Base-by-base conservation (phyloP, 2,888 invertebrate species). In the Bruchidius siliquastri region DNA sequence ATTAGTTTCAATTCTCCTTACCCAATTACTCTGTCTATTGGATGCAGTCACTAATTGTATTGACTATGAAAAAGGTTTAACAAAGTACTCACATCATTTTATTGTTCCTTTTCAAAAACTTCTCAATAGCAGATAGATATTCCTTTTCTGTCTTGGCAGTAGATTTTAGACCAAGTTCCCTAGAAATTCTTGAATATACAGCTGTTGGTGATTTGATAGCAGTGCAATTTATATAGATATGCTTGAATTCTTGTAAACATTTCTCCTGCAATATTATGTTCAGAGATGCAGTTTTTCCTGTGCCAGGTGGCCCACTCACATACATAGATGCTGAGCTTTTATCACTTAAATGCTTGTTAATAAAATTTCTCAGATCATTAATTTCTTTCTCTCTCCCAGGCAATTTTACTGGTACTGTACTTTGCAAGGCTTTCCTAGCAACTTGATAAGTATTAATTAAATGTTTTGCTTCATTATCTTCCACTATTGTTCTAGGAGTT, bases 221-320 rank as follows among this genome's bases (percentile, higher is more conserved):
- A 76, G 97, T 97, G 82, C 98, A 98, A 86, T 98, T 98, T 0
- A 96, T 88, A 82, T 93, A 94, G 18, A 95, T 90, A 74, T 90
- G 89, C 81, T 89, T 88, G 76, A 90, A 90, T 20, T 88, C 86
- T 74, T 87, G 18, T 13, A 49, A 49, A 13, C 49, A 49, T 49
- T 92, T 86, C 70, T 91, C 87, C 67, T 91, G 88, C 73, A 97
- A 86, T 74, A 96, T 90, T 77, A 93, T 90, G 0, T 92, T 92
- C 21, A 98, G 87, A 75, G 94, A 93, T 0, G 97, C 97, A 0
- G 98, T 98, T 88, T 98, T 98, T 0, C 97, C 99, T 0, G 99
- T 99, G 4, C 99, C 99, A 0, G 99, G 99, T 22, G 97, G 96
- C 0, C 99, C 99, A 67, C 97, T 98, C 68, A 99, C 91, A 85